These are phyloP conservation scores for Drosophila micromelanica DNA, from an alignment of 1,140 invertebrate genomes.

Conservation along the genomic window DNA sequence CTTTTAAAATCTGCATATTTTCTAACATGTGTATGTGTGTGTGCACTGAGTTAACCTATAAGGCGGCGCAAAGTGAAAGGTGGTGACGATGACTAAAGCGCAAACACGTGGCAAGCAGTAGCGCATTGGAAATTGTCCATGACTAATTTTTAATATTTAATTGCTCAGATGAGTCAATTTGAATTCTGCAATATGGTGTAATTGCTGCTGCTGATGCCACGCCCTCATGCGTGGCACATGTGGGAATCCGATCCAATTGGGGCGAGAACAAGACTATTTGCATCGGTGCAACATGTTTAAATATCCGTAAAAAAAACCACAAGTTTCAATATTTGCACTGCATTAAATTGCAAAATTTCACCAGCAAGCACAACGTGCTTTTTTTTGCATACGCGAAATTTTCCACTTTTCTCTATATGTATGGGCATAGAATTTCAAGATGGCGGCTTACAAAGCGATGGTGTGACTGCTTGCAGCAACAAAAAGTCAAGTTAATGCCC, in stretches of 20 bases:
- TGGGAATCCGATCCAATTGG: constrained; percentile 8
- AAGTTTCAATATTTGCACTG: neutral
- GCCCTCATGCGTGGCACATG: constrained; percentile 45
- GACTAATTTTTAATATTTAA: constrained; percentile 23
- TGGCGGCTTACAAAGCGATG: constrained; percentile 52
- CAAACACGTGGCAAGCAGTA: constrained; percentile 69
- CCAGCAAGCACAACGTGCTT: constrained; percentile 49
- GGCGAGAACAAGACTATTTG: neutral
- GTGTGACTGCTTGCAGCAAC: constrained; percentile 51
- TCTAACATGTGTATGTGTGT: constrained; percentile 37
- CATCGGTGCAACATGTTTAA: neutral
- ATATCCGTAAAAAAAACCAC: constrained; percentile 9
- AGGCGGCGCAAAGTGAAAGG: constrained; percentile 66
- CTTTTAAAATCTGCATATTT: constrained; percentile 43
- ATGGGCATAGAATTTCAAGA: constrained; percentile 65
- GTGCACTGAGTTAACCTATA: constrained; percentile 55
- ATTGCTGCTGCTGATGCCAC: constrained; percentile 49
- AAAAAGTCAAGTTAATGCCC: constrained; percentile 21
- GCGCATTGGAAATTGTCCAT: constrained; percentile 21
- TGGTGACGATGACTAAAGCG: constrained; percentile 40
- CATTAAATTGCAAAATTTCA: neutral
- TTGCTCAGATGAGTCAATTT: constrained; percentile 20
- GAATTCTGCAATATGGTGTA: constrained; percentile 60
- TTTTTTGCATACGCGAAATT: constrained; percentile 43
- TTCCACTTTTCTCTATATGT: constrained; percentile 50